Evolutionary conservation across 2,113 vertebrate genomes (phyloP), one percentile per base, ranked within the genome.

Genomic region (Indri indri): DNA sequence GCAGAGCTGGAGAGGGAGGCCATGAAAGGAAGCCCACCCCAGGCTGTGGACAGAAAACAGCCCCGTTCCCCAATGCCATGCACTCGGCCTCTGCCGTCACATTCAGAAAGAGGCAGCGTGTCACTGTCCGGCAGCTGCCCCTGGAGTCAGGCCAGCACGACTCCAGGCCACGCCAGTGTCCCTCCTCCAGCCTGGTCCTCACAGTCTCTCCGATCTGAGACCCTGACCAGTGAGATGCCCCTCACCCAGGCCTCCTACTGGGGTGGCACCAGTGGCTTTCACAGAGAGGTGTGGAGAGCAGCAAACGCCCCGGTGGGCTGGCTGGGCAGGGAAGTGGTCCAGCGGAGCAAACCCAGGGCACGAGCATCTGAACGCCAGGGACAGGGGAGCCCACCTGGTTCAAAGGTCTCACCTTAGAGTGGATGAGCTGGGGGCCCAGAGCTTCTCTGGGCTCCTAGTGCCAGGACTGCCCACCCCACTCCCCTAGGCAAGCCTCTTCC

Each of bases 231-330:
- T 27, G 59, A 7, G 3, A 8, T 11, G 18, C 50, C 20, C 57
- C 71, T 40, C 14, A 10, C 0, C 9, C 23, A 6, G 3, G 0
- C 3, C 32, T 9, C 18, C 11, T 0, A 0, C 22, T 0, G 37
- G 34, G 34, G 22, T 23, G 8, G 37, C 76, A 42, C 25, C 5
- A 2, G 25, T 6, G 17, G 70, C 37, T 57, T 65, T 16, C 30
- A 23, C 47, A 6, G 6, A 37, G 20, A 61, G 30, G 40, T 0
- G 1, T 14, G 4, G 11, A 40, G 25, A 13, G 27, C 34, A n/a
- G 34, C 23, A 14, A 32, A 61, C 20, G 12, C 40, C 50, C 40
- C 32, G 22, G 32, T 0, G 50, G 14, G 23, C 30, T 40, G 45
- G 42, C 71, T 20, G 52, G 40, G 12, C 34, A 20, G 87, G 57